Percentiles rank a stretch among this genome's conserved stretches.
These are phyloP conservation scores for Mus minutoides DNA, from an alignment of 2,797 vertebrate genomes.

Conservation along the genomic window DNA sequence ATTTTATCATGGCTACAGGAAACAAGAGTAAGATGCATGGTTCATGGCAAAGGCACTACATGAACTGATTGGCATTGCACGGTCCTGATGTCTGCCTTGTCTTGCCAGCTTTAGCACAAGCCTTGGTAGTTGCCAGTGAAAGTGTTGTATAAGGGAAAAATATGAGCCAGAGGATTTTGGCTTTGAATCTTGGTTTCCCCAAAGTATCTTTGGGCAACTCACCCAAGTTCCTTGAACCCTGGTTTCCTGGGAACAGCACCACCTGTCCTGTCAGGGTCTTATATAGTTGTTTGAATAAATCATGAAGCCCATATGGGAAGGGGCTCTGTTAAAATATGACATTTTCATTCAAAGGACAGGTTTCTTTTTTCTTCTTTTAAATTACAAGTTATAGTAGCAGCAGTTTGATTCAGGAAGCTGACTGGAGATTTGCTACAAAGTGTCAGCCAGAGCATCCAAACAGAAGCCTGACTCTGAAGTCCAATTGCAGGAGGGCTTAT, in stretches of 20 bases:
- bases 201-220: constrained; percentile 11
- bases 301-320: constrained; percentile 49
- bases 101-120: not conserved
- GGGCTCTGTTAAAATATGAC: constrained; percentile 35
- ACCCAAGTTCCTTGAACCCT: not conserved
- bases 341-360: constrained; percentile 49
- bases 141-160: not conserved
- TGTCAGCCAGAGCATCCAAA: constrained; percentile 35
- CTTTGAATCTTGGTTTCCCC: not conserved
- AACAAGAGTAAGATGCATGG: not conserved
- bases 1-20: not conserved
- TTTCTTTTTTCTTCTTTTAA: constrained; percentile 45
- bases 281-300: constrained; percentile 46
- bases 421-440: constrained; percentile 35
- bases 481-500: constrained; percentile 69
- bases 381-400: constrained; percentile 50
- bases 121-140: not conserved
- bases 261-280: not conserved
- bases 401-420: constrained; percentile 57
- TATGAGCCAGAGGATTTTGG: not conserved
- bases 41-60: not conserved
- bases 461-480: constrained; percentile 49
- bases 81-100: not conserved
- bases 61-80: not conserved
- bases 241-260: constrained; percentile 6